These are phyloP conservation scores for Coryphaenoides rupestris DNA, from an alignment of 2,113 vertebrate genomes.

Conservation along the genomic window DNA sequence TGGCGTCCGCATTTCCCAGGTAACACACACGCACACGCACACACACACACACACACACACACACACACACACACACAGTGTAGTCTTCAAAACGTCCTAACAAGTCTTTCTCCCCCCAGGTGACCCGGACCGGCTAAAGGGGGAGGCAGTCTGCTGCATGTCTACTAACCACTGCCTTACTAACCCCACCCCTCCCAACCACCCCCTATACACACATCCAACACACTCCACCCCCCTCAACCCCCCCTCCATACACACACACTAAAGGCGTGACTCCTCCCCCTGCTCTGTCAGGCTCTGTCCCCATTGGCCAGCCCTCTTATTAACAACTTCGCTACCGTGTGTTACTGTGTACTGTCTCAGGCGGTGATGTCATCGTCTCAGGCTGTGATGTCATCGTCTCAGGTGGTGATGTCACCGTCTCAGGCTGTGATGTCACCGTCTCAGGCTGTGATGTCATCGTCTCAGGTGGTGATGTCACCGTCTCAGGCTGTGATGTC, in stretches of 20 bases:
- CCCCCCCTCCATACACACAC: too few relatives aligned
- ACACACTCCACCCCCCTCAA: too few relatives aligned
- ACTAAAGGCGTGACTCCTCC: too few relatives aligned
- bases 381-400: background rate
- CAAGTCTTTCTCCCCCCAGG: too few relatives aligned
- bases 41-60: background rate
- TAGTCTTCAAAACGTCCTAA: too few relatives aligned
- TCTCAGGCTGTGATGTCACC: too few relatives aligned
- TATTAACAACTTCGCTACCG: too few relatives aligned
- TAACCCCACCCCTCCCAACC: background rate
- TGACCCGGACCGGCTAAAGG: slow-evolving; percentile 40
- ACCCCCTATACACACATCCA: background rate
- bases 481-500: background rate
- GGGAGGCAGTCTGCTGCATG: slow-evolving; percentile 28
- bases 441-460: too few relatives aligned
- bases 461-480: too few relatives aligned
- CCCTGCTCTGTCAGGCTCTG: background rate
- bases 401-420: background rate
- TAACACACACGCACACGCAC: slow-evolving; percentile 28
- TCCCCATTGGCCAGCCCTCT: background rate
- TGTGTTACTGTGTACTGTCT: too few relatives aligned
- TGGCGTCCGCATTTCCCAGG: slow-evolving; percentile 83
- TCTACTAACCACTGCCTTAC: slow-evolving; percentile 9
- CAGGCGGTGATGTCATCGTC: background rate
- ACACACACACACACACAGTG: background rate